Base-by-base conservation (phyloP, 2,888 invertebrate species). In the Parnassius mnemosyne region DNA sequence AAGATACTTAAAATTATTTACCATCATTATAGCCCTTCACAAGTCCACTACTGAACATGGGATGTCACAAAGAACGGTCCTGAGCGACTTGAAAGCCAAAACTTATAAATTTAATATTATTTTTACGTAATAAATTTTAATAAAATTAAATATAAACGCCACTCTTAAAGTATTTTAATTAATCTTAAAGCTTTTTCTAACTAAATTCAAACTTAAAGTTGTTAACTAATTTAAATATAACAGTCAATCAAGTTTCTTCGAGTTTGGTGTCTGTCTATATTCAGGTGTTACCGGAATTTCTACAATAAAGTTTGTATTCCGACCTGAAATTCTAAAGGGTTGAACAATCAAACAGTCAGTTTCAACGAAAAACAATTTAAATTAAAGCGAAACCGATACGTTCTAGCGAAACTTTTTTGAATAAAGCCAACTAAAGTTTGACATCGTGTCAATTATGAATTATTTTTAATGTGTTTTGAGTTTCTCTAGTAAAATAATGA, bases 231-330 rank as follows among this genome's bases (percentile, higher is more conserved):
- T 56, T 41, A 20, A 61, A 41, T 56, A 50, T 20, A 56, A 20
- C 61, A 43, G 46, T 16, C 20, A 56, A 52, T 56, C 41, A 56
- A 61, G 61, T 56, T 61, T 43, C 41, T 34, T 12, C 9, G 5
- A 58, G 16, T 44, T 61, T 57, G 34, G 9, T 44, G 13, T 13
- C 61, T 44, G 13, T 13, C 61, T 13, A 16, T 46, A 51, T 52
- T 56, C 61, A 56, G 61, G 56, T 61, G 61, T 52, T 56, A 44
- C 52, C 51, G n/a, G 51, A 41, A 9, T 13, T 51, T 42, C 51
- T 41, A 20, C 46, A 44, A 16, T 55, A 61, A 25, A 61, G 56
- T 56, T 56, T 52, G 41, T 46, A 56, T 51, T 47, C 34, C 47
- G n/a, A 56, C 25, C 56, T 44, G 46, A 57, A 61, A 61, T n/a